Conservation (phyloP, 30 jellyfish, hydroid and myxozoan genomes). For the Hydractinia symbiolongicarpus region DNA sequence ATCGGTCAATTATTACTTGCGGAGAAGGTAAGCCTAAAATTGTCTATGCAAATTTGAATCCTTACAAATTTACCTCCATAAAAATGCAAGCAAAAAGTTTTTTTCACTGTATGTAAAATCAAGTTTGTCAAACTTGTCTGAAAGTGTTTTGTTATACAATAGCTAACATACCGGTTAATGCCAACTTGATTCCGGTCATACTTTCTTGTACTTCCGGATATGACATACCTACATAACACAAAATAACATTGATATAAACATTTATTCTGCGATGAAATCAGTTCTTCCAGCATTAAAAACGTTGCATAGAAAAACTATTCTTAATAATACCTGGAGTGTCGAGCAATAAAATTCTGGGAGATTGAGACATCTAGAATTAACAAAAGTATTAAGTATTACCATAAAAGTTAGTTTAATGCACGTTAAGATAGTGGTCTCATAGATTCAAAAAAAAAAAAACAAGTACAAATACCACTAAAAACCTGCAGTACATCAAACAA, state of each 20-base stretch:
- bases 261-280: not conserved
- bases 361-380: slow-evolving; percentile 45
- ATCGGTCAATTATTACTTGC: too few species aligned
- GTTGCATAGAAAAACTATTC: too few species aligned
- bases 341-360: slow-evolving; percentile 54
- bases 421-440: not conserved
- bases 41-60: too few species aligned
- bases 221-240: slow-evolving; percentile 43
- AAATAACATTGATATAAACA: not conserved
- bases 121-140: too few species aligned
- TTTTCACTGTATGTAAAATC: too few species aligned
- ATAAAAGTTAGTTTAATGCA: not conserved
- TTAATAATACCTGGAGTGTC: slow-evolving; percentile 65
- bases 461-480: not conserved
- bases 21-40: too few species aligned
- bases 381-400: not conserved
- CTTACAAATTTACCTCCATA: too few species aligned
- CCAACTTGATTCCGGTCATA: slow-evolving; percentile 60
- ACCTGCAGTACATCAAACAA: not conserved
- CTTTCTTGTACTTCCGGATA: slow-evolving; percentile 61
- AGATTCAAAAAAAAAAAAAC: not conserved
- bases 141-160: too few species aligned
- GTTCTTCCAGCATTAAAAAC: not conserved
- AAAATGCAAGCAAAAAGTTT: too few species aligned
- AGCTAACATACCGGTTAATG: slow-evolving; percentile 46